Base-by-base conservation (phyloP, 2,888 invertebrate species). In the Dastarcus helophoroides region DNA sequence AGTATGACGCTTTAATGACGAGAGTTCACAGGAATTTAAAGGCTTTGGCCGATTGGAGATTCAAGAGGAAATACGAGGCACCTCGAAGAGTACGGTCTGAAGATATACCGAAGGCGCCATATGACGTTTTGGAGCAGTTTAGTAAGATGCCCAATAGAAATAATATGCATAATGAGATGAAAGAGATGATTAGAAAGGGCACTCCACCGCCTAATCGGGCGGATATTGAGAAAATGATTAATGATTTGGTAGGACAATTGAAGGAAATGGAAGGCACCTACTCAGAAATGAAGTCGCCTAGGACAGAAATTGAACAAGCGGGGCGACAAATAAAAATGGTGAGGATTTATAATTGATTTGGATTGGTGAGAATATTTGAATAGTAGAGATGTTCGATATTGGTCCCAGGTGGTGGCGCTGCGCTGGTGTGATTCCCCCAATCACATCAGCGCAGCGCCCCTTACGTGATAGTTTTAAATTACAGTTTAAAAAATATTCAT, bases 271-370 rank as follows among this genome's bases (percentile, higher is more conserved):
- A 58, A 36, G 27, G 33, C 8, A 38, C 29, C 10, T 41, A 41
- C 22, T 41, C 26, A 5, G 29, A 44, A 44, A 23, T 52, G 1
- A 58, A 65, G 56, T 63, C 69, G 9, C 69, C 73, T 0, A 58
- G 67, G 33, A 61, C 65, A 0, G 68, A 72, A 42, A 71, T 73
- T 46, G 65, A 64, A 42, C 54, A 65, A 26, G 55, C 73, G 4
- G 48, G 67, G 35, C 62, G 59, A 36, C 72, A 76, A 51, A 74
- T 76, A 43, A 65, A 69, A 43, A 71, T 69, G 65, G 76, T 75
- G 47, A 35, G 42, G n/a, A n/a, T n/a, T n/a, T n/a, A n/a, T n/a
- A n/a, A n/a, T n/a, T n/a, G n/a, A n/a, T n/a, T n/a, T n/a, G n/a
- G n/a, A n/a, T n/a, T n/a, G n/a, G n/a, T n/a, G n/a, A n/a, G n/a